A percentile compares a stretch with the other conserved stretches of the same genome.
These are phyloP conservation scores for Lithophane socia DNA, from an alignment of 2,888 invertebrate genomes.

Conservation along the genomic window DNA sequence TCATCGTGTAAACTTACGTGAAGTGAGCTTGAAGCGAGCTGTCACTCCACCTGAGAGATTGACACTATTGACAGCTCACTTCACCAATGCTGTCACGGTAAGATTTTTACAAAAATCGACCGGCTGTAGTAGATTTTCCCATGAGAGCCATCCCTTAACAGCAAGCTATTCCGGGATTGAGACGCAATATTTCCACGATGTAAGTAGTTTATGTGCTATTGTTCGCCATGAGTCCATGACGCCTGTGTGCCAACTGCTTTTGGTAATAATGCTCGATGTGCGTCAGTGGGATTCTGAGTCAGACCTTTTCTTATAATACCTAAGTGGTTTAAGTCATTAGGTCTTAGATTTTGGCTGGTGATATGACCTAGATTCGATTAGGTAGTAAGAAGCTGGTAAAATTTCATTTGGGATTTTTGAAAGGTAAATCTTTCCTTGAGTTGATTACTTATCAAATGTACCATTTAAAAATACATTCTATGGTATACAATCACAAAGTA, in stretches of 20 bases:
- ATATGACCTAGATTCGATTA: conserved; percentile 5
- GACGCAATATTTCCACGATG: conserved; percentile 10
- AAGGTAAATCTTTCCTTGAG: neutral
- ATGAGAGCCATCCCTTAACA: conserved; percentile 12
- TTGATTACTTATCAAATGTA: neutral
- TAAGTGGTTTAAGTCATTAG: conserved; percentile 9
- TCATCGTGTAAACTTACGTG: no score
- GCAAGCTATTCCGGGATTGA: conserved; percentile 24
- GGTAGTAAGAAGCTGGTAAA: neutral
- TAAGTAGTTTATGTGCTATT: conserved; percentile 32
- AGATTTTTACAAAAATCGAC: neutral
- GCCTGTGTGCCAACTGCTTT: conserved; percentile 36
- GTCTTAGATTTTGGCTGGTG: neutral
- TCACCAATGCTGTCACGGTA: neutral
- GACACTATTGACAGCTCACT: neutral
- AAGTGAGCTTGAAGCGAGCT: neutral
- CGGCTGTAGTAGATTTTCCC: neutral
- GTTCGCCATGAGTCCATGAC: conserved; percentile 18
- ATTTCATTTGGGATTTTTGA: neutral
- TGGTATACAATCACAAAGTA: neutral
- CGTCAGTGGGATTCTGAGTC: conserved; percentile 39
- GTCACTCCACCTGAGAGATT: neutral
- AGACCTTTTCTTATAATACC: conserved; percentile 22
- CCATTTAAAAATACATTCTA: neutral
- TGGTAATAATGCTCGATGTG: conserved; percentile 33